Conservation (phyloP, 2,888 invertebrate genomes). For the Tinea semifulvella region DNA sequence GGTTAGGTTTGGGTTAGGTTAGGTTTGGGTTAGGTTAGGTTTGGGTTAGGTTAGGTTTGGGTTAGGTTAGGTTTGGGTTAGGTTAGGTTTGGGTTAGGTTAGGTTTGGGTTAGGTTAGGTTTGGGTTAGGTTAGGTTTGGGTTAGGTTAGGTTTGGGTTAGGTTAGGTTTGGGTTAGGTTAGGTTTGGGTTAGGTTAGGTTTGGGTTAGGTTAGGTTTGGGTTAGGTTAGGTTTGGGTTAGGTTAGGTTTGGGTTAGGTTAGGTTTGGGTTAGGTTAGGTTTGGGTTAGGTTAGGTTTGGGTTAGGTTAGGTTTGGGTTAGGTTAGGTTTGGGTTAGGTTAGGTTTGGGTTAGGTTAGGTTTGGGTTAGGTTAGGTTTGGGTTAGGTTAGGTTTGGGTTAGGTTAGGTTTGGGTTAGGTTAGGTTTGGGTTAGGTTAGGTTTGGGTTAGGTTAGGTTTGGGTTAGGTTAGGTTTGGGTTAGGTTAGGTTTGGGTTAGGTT, state of each 20-base stretch:
- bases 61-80: too few species aligned
- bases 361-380: background rate
- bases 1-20: too few species aligned
- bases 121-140: too few species aligned
- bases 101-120: too few species aligned
- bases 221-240: constrained; percentile 16
- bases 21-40: too few species aligned
- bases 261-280: constrained; percentile 19
- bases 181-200: constrained; percentile 13
- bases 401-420: background rate
- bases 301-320: constrained; percentile 16
- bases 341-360: background rate
- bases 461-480: constrained; percentile 2
- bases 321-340: constrained; percentile 3
- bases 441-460: constrained; percentile 1
- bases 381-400: background rate
- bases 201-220: constrained; percentile 16
- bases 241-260: constrained; percentile 17
- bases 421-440: background rate
- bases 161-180: constrained; percentile 14
- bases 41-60: too few species aligned
- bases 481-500: constrained; percentile 2
- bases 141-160: too few species aligned
- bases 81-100: too few species aligned
- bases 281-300: constrained; percentile 18